Base-by-base conservation (phyloP, 2,888 invertebrate genomes). In the Iselma pallidipennis region DNA sequence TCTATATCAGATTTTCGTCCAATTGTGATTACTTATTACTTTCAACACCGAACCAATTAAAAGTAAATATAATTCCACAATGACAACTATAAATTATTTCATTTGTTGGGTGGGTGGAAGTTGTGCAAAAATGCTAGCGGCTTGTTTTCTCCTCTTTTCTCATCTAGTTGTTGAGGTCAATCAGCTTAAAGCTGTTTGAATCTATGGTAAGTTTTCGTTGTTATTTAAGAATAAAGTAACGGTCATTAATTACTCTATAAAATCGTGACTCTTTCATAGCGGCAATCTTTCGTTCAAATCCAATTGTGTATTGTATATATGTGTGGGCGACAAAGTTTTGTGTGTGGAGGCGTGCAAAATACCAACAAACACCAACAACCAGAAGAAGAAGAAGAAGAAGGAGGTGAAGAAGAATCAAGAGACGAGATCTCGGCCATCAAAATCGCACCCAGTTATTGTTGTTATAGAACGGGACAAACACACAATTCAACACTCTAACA, bases 401-500 rank as follows among this genome's bases (percentile, higher is more conserved):
- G 5, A 50, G 25, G 16, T 2, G 10, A 49, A 4, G 5, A 9
- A 23, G 49, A 9, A 19, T 19, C 23, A 9, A 49, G 49, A 49
- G 23, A 16, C 26, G 37, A 10, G 25, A 28, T 19, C 45, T 23
- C 48, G 28, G 14, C 28, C 49, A 31, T 31, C 14, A 19, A 21
- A 25, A 29, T 56, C n/a, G 21, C 16, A 26, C 21, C 33, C 16
- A 56, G 28, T 4, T 14, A 48, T 45, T 31, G 25, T 5, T 28
- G 54, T n/a, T 23, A 33, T 19, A 29, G 14, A 21, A 19, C 48
- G 25, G n/a, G n/a, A 16, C 21, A 25, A 28, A 33, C n/a, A 33
- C 14, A 33, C n/a, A 52, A 55, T 54, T 49, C 48, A 37, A 21
- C 53, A 49, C n/a, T n/a, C n/a, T n/a, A n/a, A n/a, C n/a, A 37